Evolutionary conservation across 2,113 vertebrate genomes (phyloP).

Genomic region (Synchiropus splendidus): DNA sequence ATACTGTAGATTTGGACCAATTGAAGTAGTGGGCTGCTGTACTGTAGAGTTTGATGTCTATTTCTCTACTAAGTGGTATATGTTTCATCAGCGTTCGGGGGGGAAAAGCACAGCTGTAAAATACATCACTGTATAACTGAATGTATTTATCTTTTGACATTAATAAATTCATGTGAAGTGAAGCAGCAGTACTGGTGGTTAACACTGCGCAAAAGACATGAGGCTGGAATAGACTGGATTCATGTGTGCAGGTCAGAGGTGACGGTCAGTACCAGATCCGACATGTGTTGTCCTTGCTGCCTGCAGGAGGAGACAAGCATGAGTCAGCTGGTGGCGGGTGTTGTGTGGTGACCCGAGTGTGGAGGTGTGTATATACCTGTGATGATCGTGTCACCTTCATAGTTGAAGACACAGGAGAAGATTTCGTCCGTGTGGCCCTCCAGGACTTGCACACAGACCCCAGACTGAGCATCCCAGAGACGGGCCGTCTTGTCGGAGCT

Average conservation of each 20-base stretch:
- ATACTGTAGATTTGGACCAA: constrained; percentile 63
- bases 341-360: no score
- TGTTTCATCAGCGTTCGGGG: constrained; percentile 43
- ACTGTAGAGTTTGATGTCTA: constrained; percentile 57
- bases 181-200: constrained; percentile 4
- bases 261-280: constrained; percentile 81
- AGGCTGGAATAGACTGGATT: no score
- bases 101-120: constrained; percentile 54
- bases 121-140: constrained; percentile 61
- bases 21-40: constrained; percentile 52
- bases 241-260: neutral
- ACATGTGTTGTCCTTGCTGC: constrained; percentile 94
- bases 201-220: no score
- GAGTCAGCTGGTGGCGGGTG: constrained; percentile 21
- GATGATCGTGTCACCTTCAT: constrained; percentile 81
- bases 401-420: constrained; percentile 93
- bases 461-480: constrained; percentile 85
- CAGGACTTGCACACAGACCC: constrained; percentile 80
- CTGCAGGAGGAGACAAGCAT: constrained; percentile 55
- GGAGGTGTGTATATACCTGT: constrained; percentile 26
- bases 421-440: constrained; percentile 86
- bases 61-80: constrained; percentile 53
- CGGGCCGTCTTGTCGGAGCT: constrained; percentile 86
- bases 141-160: constrained; percentile 72
- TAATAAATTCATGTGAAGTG: constrained; percentile 64